Base-by-base conservation (phyloP, 1,140 invertebrate genomes). In the Diorhabda sublineata region DNA sequence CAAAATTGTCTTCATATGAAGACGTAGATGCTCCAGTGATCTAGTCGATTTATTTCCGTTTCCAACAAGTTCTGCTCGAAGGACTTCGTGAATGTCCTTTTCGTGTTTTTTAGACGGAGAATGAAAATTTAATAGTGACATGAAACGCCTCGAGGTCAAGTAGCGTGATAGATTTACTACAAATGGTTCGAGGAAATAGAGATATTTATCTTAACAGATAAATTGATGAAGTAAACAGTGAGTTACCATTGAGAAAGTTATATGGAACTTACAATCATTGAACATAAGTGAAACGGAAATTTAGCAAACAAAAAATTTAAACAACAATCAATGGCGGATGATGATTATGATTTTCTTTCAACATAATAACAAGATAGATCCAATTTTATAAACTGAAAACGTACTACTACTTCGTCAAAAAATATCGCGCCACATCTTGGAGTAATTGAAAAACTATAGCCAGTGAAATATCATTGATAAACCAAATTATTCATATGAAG, bases 241-340 rank as follows among this genome's bases (percentile, higher is more conserved):
- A 52, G 47, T 52, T 52, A 52, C 57, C 44, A 45, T 45, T 59
- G 58, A 68, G 3, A 68, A 57, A 60, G 26, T 62, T 11, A 44
- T 11, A 45, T 61, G 59, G 58, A 60, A 60, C 42, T 26, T 26
- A 26, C 1, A 26, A 26, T 26, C 26, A 26, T 26, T 26, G 26
- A 26, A 26, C 26, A 26, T 26, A 26, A 26, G 26, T 26, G 26
- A 26, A 26, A 26, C 26, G 26, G 26, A 26, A 26, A 26, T 26
- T 26, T 26, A 26, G 1, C 26, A 26, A 26, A 26, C 26, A 26
- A 26, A 26, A 26, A 26, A 26, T 26, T 26, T 26, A 1, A 26
- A 26, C 26, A 26, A 26, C 26, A 26, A 26, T 26, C 26, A 26
- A 26, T 26, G 26, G 26, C 26, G 26, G 26, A 26, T 26, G 26